These are phyloP conservation scores for Fistularia commersonii DNA, from an alignment of 2,797 vertebrate genomes.

Conservation along the genomic window DNA sequence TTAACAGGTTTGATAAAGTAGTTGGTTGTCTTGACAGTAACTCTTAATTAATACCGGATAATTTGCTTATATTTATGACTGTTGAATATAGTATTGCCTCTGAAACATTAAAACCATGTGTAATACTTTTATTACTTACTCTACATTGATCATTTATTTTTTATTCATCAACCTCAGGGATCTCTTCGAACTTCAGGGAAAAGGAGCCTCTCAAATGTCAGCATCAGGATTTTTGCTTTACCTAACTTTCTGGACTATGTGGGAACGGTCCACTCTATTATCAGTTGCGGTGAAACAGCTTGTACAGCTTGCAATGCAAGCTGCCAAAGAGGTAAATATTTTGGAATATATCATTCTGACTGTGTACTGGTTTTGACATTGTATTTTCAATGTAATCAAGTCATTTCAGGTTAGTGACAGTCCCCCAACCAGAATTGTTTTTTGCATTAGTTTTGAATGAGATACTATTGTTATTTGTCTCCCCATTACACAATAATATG, in stretches of 20 bases:
- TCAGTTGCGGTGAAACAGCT: conserved; percentile 70
- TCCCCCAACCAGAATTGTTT: not conserved
- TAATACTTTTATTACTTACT: not conserved
- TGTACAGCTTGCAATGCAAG: conserved; percentile 55
- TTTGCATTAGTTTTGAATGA: no score
- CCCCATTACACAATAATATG: not conserved
- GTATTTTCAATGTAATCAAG: no score
- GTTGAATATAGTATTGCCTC: no score
- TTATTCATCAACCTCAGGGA: conserved; percentile 29
- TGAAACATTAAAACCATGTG: no score
- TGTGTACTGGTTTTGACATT: no score
- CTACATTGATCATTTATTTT: not conserved
- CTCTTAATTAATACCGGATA: no score
- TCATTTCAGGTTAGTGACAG: not conserved
- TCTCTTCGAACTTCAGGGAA: conserved; percentile 16
- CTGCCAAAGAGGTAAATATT: conserved; percentile 43
- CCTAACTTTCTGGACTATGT: conserved; percentile 74
- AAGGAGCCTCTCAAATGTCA: conserved; percentile 22
- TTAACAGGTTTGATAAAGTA: no score
- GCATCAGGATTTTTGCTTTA: conserved; percentile 58
- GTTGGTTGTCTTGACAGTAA: no score
- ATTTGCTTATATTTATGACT: no score
- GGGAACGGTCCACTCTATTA: conserved; percentile 70
- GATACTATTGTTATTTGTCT: not conserved
- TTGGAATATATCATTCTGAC: not conserved